Percentiles rank a stretch among this genome's conserved stretches.
Evolutionary conservation across 1,140 invertebrate genomes (phyloP).

Genomic region (Macrosteles quadrilineatus): DNA sequence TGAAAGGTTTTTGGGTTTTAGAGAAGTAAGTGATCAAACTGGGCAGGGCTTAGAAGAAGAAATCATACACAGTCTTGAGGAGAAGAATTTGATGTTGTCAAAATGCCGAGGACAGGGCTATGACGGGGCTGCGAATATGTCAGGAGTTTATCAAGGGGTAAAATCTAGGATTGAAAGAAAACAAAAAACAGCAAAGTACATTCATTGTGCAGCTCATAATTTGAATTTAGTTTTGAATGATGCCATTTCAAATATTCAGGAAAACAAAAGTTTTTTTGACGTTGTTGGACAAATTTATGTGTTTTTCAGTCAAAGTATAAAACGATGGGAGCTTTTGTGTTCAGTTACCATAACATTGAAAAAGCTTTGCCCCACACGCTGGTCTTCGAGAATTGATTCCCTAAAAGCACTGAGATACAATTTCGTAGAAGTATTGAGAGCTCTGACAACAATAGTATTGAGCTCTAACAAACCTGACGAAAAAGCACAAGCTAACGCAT

Average conservation of each 20-base stretch:
- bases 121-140: neutral
- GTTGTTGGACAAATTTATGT: neutral
- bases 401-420: constrained; percentile 1
- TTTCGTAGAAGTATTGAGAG: neutral
- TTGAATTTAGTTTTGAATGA: constrained; percentile 9
- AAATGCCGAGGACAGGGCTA: constrained; percentile 2
- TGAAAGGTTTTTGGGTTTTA: constrained; percentile 1
- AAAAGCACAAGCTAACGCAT: neutral
- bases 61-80: neutral
- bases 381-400: neutral
- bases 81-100: no score
- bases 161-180: no score
- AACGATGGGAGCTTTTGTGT: constrained; percentile 3
- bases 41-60: neutral
- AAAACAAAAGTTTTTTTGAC: neutral
- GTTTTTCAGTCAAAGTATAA: constrained; percentile 3
- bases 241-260: constrained; percentile 13
- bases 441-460: neutral
- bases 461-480: neutral
- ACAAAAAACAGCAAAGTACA: constrained; percentile 7
- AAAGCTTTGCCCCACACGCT: neutral
- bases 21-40: constrained; percentile 16
- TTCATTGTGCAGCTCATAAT: no score
- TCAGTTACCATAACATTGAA: neutral
- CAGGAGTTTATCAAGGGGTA: constrained; percentile 3